Evolutionary conservation across 2,113 vertebrate genomes (phyloP).

Genomic region (Etheostoma spectabile): DNA sequence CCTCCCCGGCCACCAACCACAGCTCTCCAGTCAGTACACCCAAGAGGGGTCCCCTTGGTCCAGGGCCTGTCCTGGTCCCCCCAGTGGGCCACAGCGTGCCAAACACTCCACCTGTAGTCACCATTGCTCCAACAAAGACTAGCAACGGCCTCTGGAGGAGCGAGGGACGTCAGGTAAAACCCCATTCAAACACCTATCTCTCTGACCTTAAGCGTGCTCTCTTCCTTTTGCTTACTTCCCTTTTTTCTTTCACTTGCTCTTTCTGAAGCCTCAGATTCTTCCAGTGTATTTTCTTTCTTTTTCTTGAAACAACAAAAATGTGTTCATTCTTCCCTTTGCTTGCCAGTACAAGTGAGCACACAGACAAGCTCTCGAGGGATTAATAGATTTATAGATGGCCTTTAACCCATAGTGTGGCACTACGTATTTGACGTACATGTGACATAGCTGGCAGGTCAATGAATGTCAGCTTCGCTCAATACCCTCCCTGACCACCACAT

Average conservation of each 20-base stretch:
- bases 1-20: conserved; percentile 98
- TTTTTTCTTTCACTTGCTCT: neutral
- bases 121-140: conserved; percentile 98
- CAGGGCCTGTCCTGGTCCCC: conserved; percentile 94
- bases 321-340: conserved; percentile 17
- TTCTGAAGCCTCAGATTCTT: neutral
- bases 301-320: neutral
- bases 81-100: conserved; percentile 93
- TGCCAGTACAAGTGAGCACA: conserved; percentile 28
- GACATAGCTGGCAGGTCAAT: conserved; percentile 49
- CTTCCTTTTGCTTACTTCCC: too few species aligned
- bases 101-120: conserved; percentile 97
- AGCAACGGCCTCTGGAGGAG: conserved; percentile 98
- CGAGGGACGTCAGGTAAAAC: conserved; percentile 92
- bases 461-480: conserved; percentile 21
- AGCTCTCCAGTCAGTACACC: conserved; percentile 97
- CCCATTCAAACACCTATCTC: neutral
- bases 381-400: conserved; percentile 51
- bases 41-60: conserved; percentile 95
- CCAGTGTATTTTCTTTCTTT: neutral
- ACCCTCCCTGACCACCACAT: neutral
- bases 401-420: conserved; percentile 45
- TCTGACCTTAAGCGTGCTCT: neutral
- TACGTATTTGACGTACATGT: conserved; percentile 71
- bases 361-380: conserved; percentile 49